These are phyloP conservation scores for Nysson spinosus DNA, from an alignment of 2,888 invertebrate genomes.

Conservation along the genomic window DNA sequence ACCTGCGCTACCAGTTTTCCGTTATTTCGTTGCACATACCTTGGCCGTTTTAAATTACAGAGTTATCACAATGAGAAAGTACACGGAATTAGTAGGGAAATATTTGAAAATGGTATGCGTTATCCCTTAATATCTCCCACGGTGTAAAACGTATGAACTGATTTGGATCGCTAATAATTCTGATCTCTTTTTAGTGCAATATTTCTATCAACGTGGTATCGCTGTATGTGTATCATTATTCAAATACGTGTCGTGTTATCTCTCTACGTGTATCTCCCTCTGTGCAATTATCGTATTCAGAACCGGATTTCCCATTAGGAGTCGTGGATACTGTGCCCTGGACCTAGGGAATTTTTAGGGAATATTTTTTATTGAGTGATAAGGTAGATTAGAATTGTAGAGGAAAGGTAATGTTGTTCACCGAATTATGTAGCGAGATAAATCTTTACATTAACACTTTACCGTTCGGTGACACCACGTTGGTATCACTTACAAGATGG, in stretches of 20 bases:
- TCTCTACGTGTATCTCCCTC: background rate
- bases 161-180: too few relatives aligned
- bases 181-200: too few relatives aligned
- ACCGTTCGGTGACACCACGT: too few relatives aligned
- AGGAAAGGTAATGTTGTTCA: too few relatives aligned
- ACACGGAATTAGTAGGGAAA: background rate
- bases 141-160: background rate
- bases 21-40: constrained; percentile 49
- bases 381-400: too few relatives aligned
- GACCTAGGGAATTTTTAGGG: too few relatives aligned
- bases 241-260: constrained; percentile 29
- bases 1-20: constrained; percentile 56
- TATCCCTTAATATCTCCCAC: background rate
- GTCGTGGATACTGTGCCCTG: too few relatives aligned
- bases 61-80: constrained; percentile 55
- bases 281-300: constrained; percentile 6
- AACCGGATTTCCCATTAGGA: too few relatives aligned
- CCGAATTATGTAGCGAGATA: too few relatives aligned
- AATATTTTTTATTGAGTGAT: too few relatives aligned
- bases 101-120: background rate
- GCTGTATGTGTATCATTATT: constrained; percentile 6
- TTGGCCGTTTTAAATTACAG: constrained; percentile 19
- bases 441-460: too few relatives aligned
- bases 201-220: constrained; percentile 45
- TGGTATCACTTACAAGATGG: too few relatives aligned